Conservation (phyloP, 23 tunicate genomes). For the Oikopleura albicans region DNA sequence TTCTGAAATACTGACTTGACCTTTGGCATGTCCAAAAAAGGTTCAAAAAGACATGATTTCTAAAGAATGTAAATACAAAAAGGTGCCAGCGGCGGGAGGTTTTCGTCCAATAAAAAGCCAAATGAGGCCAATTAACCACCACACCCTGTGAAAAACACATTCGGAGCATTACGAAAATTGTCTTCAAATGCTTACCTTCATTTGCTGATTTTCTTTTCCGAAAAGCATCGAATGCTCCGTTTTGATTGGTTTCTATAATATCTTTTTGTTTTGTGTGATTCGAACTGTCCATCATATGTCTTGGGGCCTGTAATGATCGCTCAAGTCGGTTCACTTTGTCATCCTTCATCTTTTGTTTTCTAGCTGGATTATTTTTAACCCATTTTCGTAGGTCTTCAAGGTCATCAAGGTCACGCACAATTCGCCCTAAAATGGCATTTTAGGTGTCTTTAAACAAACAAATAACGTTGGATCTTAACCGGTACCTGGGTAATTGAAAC, state of each 20-base stretch:
- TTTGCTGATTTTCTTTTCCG: neutral
- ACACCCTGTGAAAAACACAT: no score
- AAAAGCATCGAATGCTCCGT: neutral
- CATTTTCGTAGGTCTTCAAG: neutral
- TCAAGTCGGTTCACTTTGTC: neutral
- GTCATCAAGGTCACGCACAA: neutral
- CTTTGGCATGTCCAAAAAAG: no score
- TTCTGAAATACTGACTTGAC: no score
- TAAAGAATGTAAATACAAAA: no score
- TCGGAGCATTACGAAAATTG: no score
- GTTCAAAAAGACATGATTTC: no score
- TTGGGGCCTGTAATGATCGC: neutral
- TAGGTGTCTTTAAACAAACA: neutral
- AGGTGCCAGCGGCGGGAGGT: no score
- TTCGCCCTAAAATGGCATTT: neutral
- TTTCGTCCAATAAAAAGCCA: no score
- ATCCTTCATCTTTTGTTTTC: neutral
- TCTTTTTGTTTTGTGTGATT: neutral
- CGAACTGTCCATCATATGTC: neutral
- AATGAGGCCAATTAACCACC: no score
- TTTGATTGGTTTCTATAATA: neutral
- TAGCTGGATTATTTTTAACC: neutral
- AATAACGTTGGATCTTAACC: no score
- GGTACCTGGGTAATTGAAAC: no score
- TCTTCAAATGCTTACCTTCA: no score